Conservation (phyloP, 2,888 invertebrate genomes). For the Polydrusus cervinus region DNA sequence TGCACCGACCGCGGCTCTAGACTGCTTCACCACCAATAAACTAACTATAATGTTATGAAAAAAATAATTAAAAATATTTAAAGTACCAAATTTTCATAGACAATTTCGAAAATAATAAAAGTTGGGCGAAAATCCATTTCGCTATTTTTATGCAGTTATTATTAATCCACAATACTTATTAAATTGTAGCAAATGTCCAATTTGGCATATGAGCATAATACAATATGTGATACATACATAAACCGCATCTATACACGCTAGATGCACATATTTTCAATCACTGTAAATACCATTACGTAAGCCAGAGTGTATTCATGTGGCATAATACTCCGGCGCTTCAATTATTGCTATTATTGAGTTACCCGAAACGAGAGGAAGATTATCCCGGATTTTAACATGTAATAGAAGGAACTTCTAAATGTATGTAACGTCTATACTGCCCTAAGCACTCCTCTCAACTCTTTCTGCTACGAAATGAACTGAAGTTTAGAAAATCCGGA, state of each 20-base stretch:
- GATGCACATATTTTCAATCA: constrained; percentile 70
- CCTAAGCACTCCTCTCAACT: constrained; percentile 57
- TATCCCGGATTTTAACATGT: constrained; percentile 69
- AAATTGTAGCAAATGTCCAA: constrained; percentile 26
- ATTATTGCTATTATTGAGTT: constrained; percentile 70
- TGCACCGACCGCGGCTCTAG: too few species aligned
- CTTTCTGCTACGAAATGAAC: constrained; percentile 48
- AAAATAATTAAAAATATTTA: too few species aligned
- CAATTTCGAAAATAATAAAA: too few species aligned
- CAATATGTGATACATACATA: constrained; percentile 36
- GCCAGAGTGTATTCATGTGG: constrained; percentile 70
- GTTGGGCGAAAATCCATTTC: too few species aligned
- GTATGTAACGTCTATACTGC: constrained; percentile 64
- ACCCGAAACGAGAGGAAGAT: constrained; percentile 67
- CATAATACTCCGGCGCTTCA: constrained; percentile 69
- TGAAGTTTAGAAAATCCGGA: constrained; percentile 45
- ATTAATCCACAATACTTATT: constrained; percentile 2
- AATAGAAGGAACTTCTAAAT: constrained; percentile 65
- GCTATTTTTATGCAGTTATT: too few species aligned
- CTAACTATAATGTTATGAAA: too few species aligned
- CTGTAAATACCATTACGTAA: constrained; percentile 70
- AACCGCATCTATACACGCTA: constrained; percentile 59
- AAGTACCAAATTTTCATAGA: too few species aligned
- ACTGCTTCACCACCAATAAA: too few species aligned
- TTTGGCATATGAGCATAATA: constrained; percentile 27